Percentiles rank a stretch among this genome's conserved stretches.
Evolutionary conservation across 1,140 invertebrate genomes (phyloP).

Genomic region (Achroia grisella): DNA sequence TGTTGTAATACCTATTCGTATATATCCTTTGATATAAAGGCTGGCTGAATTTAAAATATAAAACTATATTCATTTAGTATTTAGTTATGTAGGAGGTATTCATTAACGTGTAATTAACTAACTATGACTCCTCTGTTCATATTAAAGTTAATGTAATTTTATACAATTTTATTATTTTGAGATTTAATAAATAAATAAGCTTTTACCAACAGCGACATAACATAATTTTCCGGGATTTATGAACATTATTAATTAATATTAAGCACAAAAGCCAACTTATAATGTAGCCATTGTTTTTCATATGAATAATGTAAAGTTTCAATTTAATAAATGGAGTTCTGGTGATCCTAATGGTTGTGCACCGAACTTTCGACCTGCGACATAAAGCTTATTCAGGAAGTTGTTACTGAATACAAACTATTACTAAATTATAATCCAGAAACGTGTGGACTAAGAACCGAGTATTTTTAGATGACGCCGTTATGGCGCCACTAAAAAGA

Average conservation of each 20-base stretch:
- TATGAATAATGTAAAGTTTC: background rate
- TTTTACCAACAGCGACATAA: no score
- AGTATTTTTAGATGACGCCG: conserved; percentile 59
- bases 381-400: background rate
- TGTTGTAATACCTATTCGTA: no score
- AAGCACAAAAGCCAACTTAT: background rate
- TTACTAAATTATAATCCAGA: conserved; percentile 55
- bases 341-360: background rate
- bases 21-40: no score
- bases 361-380: background rate
- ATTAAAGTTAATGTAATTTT: no score
- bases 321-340: background rate
- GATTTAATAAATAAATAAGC: no score
- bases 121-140: no score
- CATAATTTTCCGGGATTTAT: no score
- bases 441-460: conserved; percentile 45
- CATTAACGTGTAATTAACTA: no score
- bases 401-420: conserved; percentile 30
- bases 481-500: conserved; percentile 57
- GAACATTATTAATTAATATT: background rate
- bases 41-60: no score
- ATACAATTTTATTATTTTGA: no score
- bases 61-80: no score
- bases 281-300: background rate
- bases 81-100: no score